These are phyloP conservation scores for Halcyon leucocephala DNA, from an alignment of 2,797 vertebrate genomes.

Conservation along the genomic window DNA sequence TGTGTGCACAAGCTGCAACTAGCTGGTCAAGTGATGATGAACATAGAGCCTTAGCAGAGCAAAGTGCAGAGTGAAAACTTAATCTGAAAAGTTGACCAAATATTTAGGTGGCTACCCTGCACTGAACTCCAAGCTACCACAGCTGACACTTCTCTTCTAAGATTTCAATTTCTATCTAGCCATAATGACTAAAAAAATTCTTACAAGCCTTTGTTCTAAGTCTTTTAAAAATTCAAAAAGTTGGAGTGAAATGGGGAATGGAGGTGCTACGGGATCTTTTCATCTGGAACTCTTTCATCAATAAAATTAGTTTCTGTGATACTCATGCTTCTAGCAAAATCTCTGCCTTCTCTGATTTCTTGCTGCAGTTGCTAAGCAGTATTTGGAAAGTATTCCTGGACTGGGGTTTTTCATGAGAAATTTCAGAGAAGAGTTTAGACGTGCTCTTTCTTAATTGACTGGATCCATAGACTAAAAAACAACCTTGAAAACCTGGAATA, in stretches of 20 bases:
- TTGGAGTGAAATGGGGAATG: not conserved
- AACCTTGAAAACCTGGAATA: constrained; percentile 51
- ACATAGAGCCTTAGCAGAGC: not conserved
- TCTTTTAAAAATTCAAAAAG: not conserved
- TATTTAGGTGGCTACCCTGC: not conserved
- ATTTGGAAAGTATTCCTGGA: not conserved
- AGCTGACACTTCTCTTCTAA: not conserved
- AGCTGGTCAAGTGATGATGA: not conserved
- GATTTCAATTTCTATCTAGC: not conserved
- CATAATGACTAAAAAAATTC: not conserved
- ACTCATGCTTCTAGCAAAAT: not conserved
- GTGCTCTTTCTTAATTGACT: constrained; percentile 8
- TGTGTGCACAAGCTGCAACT: not conserved
- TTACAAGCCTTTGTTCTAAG: not conserved
- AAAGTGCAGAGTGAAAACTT: not conserved
- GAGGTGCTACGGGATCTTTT: not conserved
- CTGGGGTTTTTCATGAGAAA: not conserved
- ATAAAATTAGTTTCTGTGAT: not conserved
- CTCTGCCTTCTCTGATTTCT: not conserved
- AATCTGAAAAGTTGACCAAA: not conserved
- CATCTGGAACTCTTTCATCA: not conserved
- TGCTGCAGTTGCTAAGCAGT: not conserved
- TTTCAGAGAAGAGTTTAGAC: not conserved
- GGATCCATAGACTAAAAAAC: not conserved
- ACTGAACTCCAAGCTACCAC: not conserved